A percentile compares a stretch with the other conserved stretches of the same genome.
These are phyloP conservation scores for Apotomis turbidana DNA, from an alignment of 2,888 invertebrate species.

Conservation along the genomic window DNA sequence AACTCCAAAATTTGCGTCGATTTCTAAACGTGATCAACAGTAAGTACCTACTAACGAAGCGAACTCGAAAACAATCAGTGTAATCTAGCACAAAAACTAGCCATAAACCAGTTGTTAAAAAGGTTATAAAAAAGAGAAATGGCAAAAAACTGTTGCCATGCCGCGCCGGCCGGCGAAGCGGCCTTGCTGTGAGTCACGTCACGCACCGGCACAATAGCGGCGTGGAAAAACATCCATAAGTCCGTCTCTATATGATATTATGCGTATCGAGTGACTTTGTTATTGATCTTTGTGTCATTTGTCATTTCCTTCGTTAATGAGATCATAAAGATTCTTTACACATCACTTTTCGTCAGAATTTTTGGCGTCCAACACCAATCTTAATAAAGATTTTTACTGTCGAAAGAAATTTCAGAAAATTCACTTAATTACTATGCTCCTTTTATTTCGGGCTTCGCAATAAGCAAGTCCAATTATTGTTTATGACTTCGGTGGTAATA, in stretches of 20 bases:
- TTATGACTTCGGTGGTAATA: too few relatives aligned
- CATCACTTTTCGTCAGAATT: not conserved
- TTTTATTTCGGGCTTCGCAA: too few relatives aligned
- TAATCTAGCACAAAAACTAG: conserved; percentile 27
- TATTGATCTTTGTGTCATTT: conserved; percentile 5
- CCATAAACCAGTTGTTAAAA: conserved; percentile 27
- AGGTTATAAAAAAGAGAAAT: conserved; percentile 32
- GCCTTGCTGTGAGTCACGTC: conserved; percentile 75
- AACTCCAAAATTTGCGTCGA: conserved; percentile 13
- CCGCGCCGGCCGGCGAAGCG: conserved; percentile 73
- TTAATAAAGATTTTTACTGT: too few relatives aligned
- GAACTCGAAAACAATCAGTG: conserved; percentile 27
- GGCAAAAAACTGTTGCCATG: conserved; percentile 60
- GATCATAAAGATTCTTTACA: not conserved
- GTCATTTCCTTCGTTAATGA: not conserved
- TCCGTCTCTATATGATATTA: conserved; percentile 22
- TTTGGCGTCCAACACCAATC: not conserved
- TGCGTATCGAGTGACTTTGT: conserved; percentile 9
- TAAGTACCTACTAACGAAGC: conserved; percentile 14
- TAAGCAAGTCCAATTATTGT: too few relatives aligned
- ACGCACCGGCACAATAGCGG: conserved; percentile 26
- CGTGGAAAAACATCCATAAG: conserved; percentile 34
- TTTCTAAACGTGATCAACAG: conserved; percentile 20
- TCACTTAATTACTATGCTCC: too few relatives aligned
- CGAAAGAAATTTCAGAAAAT: too few relatives aligned